Evolutionary conservation across 2,888 invertebrate genomes (phyloP).

Genomic region (Taphrorychus bicolor): DNA sequence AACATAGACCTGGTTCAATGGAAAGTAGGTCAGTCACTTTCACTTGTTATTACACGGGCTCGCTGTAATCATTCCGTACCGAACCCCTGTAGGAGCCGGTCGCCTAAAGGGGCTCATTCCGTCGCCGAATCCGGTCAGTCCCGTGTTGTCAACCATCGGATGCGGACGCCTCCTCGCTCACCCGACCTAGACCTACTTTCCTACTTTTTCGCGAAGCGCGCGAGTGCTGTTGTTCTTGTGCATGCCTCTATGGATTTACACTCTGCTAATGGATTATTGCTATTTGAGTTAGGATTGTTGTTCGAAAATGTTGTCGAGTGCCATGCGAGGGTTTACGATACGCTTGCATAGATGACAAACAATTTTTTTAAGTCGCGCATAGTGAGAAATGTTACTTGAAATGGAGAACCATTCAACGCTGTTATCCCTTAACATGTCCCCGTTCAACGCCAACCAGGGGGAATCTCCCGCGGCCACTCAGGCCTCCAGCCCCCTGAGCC

Average conservation of each 20-base stretch:
- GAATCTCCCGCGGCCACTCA: constrained; percentile 63
- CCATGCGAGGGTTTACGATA: background rate
- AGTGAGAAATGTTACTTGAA: constrained; percentile 75
- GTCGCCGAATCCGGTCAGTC: constrained; percentile 27
- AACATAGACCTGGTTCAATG: constrained; percentile 93
- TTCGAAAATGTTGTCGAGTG: background rate
- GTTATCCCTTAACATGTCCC: constrained; percentile 89
- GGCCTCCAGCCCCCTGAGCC: constrained; percentile 57
- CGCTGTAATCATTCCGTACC: constrained; percentile 76
- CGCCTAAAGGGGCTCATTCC: constrained; percentile 29
- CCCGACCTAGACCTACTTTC: constrained; percentile 14
- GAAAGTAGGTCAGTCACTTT: constrained; percentile 94
- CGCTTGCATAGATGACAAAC: constrained; percentile 37
- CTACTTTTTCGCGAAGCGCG: constrained; percentile 13
- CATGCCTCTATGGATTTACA: background rate
- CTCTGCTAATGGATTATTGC: constrained; percentile 3
- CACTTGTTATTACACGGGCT: constrained; percentile 87
- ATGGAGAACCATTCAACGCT: constrained; percentile 88
- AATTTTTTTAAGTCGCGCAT: constrained; percentile 9
- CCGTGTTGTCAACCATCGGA: constrained; percentile 18
- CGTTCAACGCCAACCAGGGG: constrained; percentile 80
- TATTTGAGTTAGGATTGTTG: background rate
- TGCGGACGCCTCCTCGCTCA: constrained; percentile 26
- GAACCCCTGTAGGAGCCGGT: constrained; percentile 65
- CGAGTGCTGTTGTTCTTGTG: constrained; percentile 22